Conservation (phyloP, 2,888 invertebrate genomes). For the Tiliacea citrago region DNA sequence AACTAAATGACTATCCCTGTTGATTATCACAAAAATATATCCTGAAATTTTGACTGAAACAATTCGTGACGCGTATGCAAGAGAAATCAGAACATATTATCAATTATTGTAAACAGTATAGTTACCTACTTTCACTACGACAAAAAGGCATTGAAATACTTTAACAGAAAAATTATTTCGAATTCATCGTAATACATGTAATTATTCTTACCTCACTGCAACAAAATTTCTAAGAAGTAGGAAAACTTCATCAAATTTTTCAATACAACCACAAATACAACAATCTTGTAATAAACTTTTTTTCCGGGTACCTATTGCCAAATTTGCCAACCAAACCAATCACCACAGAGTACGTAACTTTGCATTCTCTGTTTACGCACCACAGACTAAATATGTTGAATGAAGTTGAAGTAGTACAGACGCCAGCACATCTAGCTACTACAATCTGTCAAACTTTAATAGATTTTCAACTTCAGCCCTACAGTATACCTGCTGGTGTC, state of each 20-base stretch:
- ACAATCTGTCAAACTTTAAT: too few relatives aligned
- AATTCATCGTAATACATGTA: background rate
- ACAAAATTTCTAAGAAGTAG: conserved; percentile 30
- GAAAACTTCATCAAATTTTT: conserved; percentile 34
- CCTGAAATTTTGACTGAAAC: conserved; percentile 65
- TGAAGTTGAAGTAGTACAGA: too few relatives aligned
- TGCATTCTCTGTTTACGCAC: too few relatives aligned
- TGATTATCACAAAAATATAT: conserved; percentile 32
- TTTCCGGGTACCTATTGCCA: conserved; percentile 60
- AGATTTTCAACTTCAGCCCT: too few relatives aligned
- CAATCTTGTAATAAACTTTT: conserved; percentile 33
- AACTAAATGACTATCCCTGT: background rate
- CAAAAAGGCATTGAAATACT: conserved; percentile 8
- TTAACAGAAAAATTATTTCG: background rate
- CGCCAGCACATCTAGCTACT: too few relatives aligned
- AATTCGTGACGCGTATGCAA: conserved; percentile 79
- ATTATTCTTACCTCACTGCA: conserved; percentile 41
- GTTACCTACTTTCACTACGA: conserved; percentile 64
- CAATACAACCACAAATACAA: conserved; percentile 24
- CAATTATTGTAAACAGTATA: conserved; percentile 54
- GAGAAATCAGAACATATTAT: conserved; percentile 76
- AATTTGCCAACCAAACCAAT: conserved; percentile 37
- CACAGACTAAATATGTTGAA: too few relatives aligned
- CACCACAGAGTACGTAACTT: too few relatives aligned
- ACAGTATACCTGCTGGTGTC: too few relatives aligned